phyloP scores from a whole-genome alignment of 2,797 vertebrate species.

The Hydrolagus colliei region DNA sequence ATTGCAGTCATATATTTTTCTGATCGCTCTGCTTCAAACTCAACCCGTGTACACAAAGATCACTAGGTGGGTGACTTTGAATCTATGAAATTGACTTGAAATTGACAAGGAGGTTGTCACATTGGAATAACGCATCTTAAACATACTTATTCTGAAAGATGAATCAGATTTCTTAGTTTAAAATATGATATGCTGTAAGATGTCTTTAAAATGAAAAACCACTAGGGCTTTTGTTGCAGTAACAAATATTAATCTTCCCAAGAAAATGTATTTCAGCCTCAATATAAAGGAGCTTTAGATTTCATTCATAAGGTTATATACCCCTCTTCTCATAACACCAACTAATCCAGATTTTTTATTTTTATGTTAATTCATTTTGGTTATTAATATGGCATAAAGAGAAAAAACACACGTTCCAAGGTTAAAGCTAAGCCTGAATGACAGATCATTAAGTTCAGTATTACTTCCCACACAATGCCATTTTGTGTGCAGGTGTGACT shows the following conservation, averaged over 20 bases:
- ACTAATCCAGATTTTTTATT: conserved; percentile 30
- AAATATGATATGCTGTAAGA: conserved; percentile 22
- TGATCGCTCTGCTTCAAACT: conserved; percentile 6
- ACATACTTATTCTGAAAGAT: conserved; percentile 22
- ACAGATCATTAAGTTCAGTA: conserved; percentile 35
- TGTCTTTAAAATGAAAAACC: conserved; percentile 20
- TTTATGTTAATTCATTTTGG: conserved; percentile 29
- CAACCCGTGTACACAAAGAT: not conserved
- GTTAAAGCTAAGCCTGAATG: conserved; percentile 33
- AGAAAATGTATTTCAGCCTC: conserved; percentile 16
- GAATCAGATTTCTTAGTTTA: conserved; percentile 23
- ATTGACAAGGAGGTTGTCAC: not conserved
- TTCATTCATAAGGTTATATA: conserved; percentile 17
- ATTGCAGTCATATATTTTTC: not conserved
- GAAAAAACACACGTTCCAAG: conserved; percentile 30
- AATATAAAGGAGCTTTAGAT: conserved; percentile 12
- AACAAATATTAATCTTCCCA: conserved; percentile 30
- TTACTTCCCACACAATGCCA: conserved; percentile 33
- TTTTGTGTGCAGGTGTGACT: conserved; percentile 33
- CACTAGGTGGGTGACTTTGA: not conserved
- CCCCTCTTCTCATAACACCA: not conserved
- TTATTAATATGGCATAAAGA: conserved; percentile 30
- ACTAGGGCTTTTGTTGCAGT: conserved; percentile 19
- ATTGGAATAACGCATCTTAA: not conserved
- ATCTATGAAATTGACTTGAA: conserved; percentile 15